phyloP scores from a whole-genome alignment of 2,113 vertebrate genomes.

The Phrynocephalus versicolor region DNA sequence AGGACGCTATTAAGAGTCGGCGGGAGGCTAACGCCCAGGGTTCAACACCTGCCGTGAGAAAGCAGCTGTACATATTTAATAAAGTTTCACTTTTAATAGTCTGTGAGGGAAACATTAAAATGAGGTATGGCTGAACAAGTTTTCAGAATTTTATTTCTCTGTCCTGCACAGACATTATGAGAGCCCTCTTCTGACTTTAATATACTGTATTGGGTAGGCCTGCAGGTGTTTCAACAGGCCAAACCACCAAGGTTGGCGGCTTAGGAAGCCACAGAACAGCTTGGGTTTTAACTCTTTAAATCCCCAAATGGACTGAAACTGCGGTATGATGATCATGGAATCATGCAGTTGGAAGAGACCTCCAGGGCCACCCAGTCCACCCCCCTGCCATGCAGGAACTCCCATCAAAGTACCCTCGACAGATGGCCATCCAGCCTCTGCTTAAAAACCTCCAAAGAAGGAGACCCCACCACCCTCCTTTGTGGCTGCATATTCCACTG shows the following conservation, averaged over 20 bases:
- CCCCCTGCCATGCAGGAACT: too few species aligned
- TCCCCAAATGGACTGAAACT: background rate
- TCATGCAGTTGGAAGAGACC: too few species aligned
- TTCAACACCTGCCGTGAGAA: background rate
- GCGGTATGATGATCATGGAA: too few species aligned
- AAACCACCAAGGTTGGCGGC: background rate
- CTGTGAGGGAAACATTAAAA: background rate
- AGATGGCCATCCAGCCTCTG: too few species aligned
- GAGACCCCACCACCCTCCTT: too few species aligned
- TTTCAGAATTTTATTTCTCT: background rate
- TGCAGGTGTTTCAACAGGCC: background rate
- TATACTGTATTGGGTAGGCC: background rate
- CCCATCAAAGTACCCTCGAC: too few species aligned
- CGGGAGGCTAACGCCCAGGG: background rate
- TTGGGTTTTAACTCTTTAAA: background rate
- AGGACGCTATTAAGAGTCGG: background rate
- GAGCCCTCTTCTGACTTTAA: rapidly evolving
- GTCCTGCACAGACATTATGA: background rate
- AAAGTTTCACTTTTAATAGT: constrained; percentile 23
- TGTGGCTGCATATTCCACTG: too few species aligned
- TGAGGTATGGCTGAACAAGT: background rate
- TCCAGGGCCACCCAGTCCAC: too few species aligned
- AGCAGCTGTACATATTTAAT: constrained; percentile 2
- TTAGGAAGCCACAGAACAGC: background rate
- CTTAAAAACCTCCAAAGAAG: too few species aligned